phyloP scores from a whole-genome alignment of 37 sponge, comb jelly and placozoan genomes.

The Geodia barretti region DNA sequence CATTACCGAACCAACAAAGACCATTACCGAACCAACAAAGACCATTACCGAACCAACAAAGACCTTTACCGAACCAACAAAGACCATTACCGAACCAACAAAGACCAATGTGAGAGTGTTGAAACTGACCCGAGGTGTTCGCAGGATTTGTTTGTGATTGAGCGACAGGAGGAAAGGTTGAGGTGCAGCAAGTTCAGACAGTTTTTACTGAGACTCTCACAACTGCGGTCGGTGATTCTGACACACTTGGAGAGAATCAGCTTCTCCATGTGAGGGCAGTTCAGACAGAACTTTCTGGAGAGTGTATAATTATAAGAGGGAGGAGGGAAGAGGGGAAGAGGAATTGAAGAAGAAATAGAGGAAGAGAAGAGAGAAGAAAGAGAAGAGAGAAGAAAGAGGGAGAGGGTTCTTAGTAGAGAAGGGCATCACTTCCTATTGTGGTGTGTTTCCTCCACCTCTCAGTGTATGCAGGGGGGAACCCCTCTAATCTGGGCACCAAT shows the following conservation, averaged over 20 bases:
- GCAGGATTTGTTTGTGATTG: constrained; percentile 71
- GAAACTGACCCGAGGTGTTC: constrained; percentile 59
- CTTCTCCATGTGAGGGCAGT: constrained; percentile 86
- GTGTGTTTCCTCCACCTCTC: too few relatives aligned
- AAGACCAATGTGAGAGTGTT: too few relatives aligned
- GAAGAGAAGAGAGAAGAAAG: neutral
- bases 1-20: too few relatives aligned
- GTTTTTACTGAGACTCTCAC: constrained; percentile 56
- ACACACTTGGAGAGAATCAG: constrained; percentile 76
- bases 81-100: too few relatives aligned
- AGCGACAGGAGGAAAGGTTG: constrained; percentile 78
- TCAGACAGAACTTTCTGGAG: constrained; percentile 65
- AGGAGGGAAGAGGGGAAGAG: neutral
- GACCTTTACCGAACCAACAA: too few relatives aligned
- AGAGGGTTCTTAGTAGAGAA: too few relatives aligned
- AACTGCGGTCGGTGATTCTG: constrained; percentile 71
- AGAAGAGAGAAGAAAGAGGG: neutral
- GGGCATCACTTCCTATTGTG: too few relatives aligned
- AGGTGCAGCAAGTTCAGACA: constrained; percentile 71
- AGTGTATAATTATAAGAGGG: neutral
- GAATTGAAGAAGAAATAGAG: neutral
- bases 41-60: too few relatives aligned
- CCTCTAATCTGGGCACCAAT: too few relatives aligned
- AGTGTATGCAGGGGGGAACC: too few relatives aligned
- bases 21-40: too few relatives aligned